Conservation (phyloP, 1,140 invertebrate species). For the Helicoverpa armigera region DNA sequence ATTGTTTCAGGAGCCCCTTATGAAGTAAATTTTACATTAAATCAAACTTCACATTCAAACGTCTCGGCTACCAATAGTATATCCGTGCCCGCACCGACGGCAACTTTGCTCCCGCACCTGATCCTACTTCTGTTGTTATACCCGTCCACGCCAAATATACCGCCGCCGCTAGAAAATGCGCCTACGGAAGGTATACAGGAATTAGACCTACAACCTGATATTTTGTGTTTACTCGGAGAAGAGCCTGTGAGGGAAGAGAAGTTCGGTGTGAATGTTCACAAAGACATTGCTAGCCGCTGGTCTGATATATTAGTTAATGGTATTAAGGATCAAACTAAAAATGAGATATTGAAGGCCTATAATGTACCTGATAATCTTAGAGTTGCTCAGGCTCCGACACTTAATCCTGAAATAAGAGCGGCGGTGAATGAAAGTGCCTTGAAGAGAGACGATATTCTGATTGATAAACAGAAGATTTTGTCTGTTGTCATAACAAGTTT, state of each 20-base stretch:
- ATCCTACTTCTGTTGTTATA: neutral
- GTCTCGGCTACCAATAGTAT: slow-evolving; percentile 2
- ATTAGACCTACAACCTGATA: slow-evolving; percentile 9
- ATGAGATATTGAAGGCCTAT: neutral
- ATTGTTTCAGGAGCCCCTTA: neutral
- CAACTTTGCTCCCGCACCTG: neutral
- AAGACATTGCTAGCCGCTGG: neutral
- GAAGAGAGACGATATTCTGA: slow-evolving; percentile 9
- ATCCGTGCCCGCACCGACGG: neutral
- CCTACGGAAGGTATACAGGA: neutral
- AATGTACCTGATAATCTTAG: neutral
- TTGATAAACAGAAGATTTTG: neutral
- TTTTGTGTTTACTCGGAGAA: neutral
- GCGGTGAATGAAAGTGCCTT: neutral
- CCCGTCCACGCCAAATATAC: neutral
- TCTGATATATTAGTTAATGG: neutral
- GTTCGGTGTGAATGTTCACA: slow-evolving; percentile 1
- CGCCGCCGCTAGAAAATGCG: neutral
- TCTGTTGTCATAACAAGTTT: neutral
- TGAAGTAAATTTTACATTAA: slow-evolving; percentile 4
- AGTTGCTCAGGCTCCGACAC: neutral
- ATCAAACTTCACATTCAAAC: slow-evolving; percentile 3
- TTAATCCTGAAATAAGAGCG: slow-evolving; percentile 10
- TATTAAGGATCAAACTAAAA: slow-evolving; percentile 1
- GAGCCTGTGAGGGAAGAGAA: neutral